Conservation (phyloP, 2,797 vertebrate species). For the Danio albolineatus region DNA sequence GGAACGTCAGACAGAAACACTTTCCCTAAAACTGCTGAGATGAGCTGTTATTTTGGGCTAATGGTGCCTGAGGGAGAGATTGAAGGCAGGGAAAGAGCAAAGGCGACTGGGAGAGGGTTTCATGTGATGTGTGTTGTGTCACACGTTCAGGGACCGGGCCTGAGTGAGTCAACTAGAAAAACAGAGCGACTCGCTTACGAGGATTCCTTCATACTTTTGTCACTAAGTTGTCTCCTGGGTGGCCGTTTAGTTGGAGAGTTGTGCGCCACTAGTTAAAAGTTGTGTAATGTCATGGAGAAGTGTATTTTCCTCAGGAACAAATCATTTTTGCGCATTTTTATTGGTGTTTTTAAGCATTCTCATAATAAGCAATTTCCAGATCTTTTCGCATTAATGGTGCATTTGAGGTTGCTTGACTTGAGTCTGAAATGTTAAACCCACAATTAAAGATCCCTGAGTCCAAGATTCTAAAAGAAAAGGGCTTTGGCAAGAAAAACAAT, state of each 20-base stretch:
- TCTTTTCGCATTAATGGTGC: conserved; percentile 46
- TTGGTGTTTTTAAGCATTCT: conserved; percentile 49
- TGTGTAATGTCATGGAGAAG: conserved; percentile 28
- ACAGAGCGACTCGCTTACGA: conserved; percentile 47
- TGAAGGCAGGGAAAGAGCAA: conserved; percentile 15
- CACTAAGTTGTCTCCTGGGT: conserved; percentile 50
- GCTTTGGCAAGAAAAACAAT: conserved; percentile 52
- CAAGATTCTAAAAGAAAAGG: conserved; percentile 32
- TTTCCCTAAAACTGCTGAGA: conserved; percentile 54
- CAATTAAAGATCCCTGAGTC: conserved; percentile 31
- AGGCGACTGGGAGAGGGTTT: conserved; percentile 50
- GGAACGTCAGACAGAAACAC: conserved; percentile 46
- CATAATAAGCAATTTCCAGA: conserved; percentile 47
- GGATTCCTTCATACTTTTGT: conserved; percentile 46
- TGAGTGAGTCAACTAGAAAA: conserved; percentile 58
- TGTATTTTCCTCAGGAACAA: conserved; percentile 15
- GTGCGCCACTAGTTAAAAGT: conserved; percentile 23
- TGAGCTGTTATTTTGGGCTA: conserved; percentile 57
- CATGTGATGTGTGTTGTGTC: conserved; percentile 46
- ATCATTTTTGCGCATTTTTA: conserved; percentile 43
- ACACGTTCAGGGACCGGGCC: conserved; percentile 42
- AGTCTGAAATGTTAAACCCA: conserved; percentile 42
- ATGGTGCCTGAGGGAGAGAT: conserved; percentile 50
- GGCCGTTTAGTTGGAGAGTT: conserved; percentile 42
- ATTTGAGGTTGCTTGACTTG: conserved; percentile 47